These are phyloP conservation scores for Dromas ardeola DNA, from an alignment of 2,113 vertebrate species.

Conservation along the genomic window DNA sequence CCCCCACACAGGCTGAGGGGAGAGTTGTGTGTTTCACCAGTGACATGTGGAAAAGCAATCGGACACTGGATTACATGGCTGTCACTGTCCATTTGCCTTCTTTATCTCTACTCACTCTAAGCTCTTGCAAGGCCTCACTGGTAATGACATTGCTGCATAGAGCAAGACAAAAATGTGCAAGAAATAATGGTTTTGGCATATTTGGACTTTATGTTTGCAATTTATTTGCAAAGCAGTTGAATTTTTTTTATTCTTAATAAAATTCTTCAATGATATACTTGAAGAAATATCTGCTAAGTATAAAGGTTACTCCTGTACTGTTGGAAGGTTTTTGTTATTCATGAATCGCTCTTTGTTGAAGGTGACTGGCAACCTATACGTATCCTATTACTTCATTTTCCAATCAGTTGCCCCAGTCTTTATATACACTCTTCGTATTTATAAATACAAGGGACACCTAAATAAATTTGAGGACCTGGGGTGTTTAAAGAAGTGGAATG, in stretches of 20 bases:
- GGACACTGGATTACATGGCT: conserved; percentile 75
- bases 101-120: conserved; percentile 67
- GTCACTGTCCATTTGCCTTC: conserved; percentile 73
- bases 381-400: background rate
- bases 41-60: conserved; percentile 77
- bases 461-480: background rate
- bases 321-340: background rate
- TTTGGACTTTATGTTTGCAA: background rate
- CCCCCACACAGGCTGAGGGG: conserved; percentile 37
- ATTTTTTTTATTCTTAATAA: background rate
- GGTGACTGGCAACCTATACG: background rate
- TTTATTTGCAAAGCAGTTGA: background rate
- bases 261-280: background rate
- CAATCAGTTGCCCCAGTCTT: background rate
- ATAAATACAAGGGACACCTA: background rate
- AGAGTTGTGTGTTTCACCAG: conserved; percentile 52
- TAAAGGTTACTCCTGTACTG: background rate
- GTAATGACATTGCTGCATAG: conserved; percentile 19
- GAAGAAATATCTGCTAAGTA: background rate
- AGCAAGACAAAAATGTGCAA: background rate
- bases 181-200: background rate
- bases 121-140: conserved; percentile 9
- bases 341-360: background rate
- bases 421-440: background rate
- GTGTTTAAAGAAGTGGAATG: background rate